Evolutionary conservation across 1,140 invertebrate genomes (phyloP).

Genomic region (Harlomillsia oculata): DNA sequence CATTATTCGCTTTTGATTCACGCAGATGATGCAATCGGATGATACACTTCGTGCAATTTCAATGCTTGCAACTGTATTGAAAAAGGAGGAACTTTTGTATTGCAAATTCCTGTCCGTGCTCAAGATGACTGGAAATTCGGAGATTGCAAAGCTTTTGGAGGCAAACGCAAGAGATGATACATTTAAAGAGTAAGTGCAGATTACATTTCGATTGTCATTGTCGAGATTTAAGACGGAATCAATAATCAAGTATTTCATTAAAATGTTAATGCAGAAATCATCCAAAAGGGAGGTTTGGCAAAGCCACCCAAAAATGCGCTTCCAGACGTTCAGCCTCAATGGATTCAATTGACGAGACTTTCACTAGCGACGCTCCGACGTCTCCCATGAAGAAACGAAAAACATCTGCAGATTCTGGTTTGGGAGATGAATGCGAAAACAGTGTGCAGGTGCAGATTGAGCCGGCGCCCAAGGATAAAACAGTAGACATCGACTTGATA

Average conservation of each 20-base stretch:
- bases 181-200: constrained; percentile 1
- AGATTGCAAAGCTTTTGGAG: constrained; percentile 15
- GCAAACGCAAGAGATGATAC: constrained; percentile 1
- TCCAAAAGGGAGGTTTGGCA: neutral
- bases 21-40: constrained; percentile 10
- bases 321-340: neutral
- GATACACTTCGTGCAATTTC: constrained; percentile 8
- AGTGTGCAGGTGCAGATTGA: no score
- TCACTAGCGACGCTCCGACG: neutral
- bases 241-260: neutral
- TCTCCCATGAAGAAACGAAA: constrained; percentile 14
- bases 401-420: constrained; percentile 16
- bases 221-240: neutral
- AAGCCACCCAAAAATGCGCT: neutral
- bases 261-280: neutral
- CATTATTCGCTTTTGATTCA: neutral
- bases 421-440: constrained; percentile 3
- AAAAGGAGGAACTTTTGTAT: constrained; percentile 6
- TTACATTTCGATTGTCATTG: neutral
- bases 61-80: constrained; percentile 8
- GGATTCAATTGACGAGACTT: neutral
- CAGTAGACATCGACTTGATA: no score
- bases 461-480: no score
- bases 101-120: constrained; percentile 12
- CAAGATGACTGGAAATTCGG: constrained; percentile 16